Percentiles rank a stretch among this genome's conserved stretches.
These are phyloP conservation scores for Epinephelus awoara DNA, from an alignment of 2,797 vertebrate species.

Conservation along the genomic window DNA sequence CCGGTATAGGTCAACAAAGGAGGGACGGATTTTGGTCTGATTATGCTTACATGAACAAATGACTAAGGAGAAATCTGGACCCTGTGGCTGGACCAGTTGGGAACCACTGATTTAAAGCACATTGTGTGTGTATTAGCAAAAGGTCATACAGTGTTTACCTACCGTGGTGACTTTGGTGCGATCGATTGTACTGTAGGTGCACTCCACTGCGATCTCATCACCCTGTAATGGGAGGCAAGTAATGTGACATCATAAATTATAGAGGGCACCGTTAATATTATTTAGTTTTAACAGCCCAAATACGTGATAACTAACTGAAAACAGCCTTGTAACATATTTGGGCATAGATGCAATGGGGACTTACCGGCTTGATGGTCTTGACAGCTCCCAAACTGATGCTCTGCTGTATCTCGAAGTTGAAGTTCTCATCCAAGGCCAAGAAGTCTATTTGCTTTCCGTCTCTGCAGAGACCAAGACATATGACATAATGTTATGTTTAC, in stretches of 20 bases:
- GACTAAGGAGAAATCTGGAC: too few species aligned
- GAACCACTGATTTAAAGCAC: not conserved
- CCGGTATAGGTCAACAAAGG: too few species aligned
- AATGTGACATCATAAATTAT: not conserved
- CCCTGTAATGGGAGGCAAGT: constrained; percentile 63
- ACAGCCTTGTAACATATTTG: not conserved
- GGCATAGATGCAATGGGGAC: not conserved
- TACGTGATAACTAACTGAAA: not conserved
- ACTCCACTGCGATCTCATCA: constrained; percentile 83
- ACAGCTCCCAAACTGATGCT: constrained; percentile 69
- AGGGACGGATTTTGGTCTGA: too few species aligned
- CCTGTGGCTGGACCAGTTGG: too few species aligned
- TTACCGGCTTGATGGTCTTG: constrained; percentile 78
- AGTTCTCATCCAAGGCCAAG: constrained; percentile 69
- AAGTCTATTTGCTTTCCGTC: constrained; percentile 68
- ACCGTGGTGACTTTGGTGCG: constrained; percentile 75
- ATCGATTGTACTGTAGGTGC: constrained; percentile 78
- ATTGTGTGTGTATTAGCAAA: not conserved
- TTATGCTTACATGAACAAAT: too few species aligned
- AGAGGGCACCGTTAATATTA: not conserved
- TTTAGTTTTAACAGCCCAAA: not conserved
- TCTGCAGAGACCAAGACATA: constrained; percentile 52
- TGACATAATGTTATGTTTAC: not conserved
- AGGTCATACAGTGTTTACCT: constrained; percentile 14
- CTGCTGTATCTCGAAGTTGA: constrained; percentile 79